Conservation (phyloP, 2,113 vertebrate species). For the Limnothrissa miodon region DNA sequence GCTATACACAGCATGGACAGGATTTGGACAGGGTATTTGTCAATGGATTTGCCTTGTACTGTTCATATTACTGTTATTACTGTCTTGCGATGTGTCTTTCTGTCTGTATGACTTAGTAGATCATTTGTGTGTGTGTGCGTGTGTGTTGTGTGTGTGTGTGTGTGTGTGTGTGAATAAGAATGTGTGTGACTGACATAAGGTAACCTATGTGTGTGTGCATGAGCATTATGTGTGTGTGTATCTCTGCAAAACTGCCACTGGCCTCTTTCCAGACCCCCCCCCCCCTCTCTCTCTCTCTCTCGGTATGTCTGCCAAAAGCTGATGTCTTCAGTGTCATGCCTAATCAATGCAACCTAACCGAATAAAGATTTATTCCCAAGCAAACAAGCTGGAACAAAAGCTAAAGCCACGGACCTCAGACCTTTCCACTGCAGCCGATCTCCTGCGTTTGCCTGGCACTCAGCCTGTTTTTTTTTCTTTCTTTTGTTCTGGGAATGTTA, state of each 20-base stretch:
- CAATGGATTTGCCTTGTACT: too few species aligned
- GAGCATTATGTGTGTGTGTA: background rate
- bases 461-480: background rate
- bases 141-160: slow-evolving; percentile 10
- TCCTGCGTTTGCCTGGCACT: background rate
- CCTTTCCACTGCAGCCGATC: background rate
- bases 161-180: background rate
- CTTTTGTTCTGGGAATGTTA: too few species aligned
- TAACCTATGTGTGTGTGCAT: background rate
- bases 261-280: background rate
- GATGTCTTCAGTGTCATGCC: slow-evolving; percentile 18
- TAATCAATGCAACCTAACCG: slow-evolving; percentile 30
- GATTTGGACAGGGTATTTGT: too few species aligned
- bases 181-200: background rate
- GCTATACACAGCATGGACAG: too few species aligned
- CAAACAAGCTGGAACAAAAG: background rate
- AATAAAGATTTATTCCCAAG: slow-evolving; percentile 22
- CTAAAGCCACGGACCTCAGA: background rate
- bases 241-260: background rate
- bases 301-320: slow-evolving; percentile 8
- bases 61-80: background rate
- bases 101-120: background rate
- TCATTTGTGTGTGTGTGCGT: background rate
- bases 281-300: background rate
- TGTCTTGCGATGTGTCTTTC: background rate